Evolutionary conservation across 2,113 vertebrate species (phyloP).

Genomic region (Naja naja): DNA sequence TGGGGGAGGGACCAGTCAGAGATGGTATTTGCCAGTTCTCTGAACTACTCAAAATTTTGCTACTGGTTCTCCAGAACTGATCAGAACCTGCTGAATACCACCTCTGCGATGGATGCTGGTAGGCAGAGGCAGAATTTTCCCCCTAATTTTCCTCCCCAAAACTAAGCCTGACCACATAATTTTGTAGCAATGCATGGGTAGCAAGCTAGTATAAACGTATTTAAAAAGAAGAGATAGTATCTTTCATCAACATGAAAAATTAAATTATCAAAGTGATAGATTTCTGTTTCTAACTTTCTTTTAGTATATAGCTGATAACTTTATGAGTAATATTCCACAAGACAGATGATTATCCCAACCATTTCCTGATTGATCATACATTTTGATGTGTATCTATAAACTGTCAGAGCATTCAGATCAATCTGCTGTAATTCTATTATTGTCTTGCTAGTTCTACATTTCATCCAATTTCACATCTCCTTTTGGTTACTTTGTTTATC

Average conservation of each 20-base stretch:
- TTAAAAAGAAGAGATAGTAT: background rate
- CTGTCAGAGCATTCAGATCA: background rate
- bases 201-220: background rate
- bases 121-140: too few species aligned
- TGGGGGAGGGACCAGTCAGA: too few species aligned
- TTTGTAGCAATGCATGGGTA: too few species aligned
- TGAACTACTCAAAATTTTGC: too few species aligned
- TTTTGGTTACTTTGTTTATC: background rate
- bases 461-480: background rate
- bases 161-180: too few species aligned
- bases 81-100: too few species aligned
- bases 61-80: too few species aligned
- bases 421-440: background rate
- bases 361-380: background rate
- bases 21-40: too few species aligned
- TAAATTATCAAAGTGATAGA: background rate
- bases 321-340: background rate
- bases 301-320: background rate
- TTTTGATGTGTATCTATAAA: background rate
- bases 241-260: background rate
- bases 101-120: too few species aligned
- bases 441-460: background rate
- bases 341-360: background rate
- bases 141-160: too few species aligned
- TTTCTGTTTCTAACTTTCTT: background rate